Base-by-base conservation (phyloP, 2,797 vertebrate genomes). In the Valencia hispanica region DNA sequence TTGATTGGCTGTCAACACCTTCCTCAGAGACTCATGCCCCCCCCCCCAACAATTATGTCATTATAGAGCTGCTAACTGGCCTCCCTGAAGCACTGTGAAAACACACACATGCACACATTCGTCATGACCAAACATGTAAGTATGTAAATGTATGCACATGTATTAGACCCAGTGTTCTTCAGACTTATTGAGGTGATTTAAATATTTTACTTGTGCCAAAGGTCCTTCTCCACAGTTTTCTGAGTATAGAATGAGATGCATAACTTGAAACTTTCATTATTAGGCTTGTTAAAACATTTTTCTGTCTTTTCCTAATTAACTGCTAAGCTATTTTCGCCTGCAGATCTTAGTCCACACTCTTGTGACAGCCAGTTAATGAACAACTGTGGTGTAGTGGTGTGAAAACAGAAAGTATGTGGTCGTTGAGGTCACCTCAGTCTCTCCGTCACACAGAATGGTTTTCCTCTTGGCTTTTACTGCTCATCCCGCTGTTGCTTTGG, bases 1-100 rank as follows among this genome's bases (percentile, higher is more conserved):
- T 88, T 92, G 89, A 89, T 82, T 86, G 85, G 79, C 45, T 83
- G 89, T 91, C 89, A 92, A 66, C 89, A 79, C 79, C 41, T 69
- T 83, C 84, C 73, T 72, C 70, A 5, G 79, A 75, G 83, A 84
- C 70, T 73, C 59, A 74, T 76, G 55, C 48, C 77, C 34, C 3
- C 48, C 59, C 45, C 11, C 39, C 51, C 73, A 63, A 61, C 74
- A 88, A 77, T 88, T 76, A 83, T 65, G 61, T 72, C 51, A 78
- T 77, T 70, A 61, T 27, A 72, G 41, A 72, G 79, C 45, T 84
- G 57, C 79, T 39, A 51, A 79, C 41, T 68, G 53, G 41, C 71
- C 66, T 74, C 55, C 51, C 68, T 18, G 39, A 48, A 63, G 79
- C 63, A 76, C 69, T 70, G 48, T 84, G 70, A 71, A 69, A 69